Percentiles rank a stretch among this genome's conserved stretches.
Conservation (phyloP, 2,113 vertebrate genomes). For the Stictonetta naevosa region DNA sequence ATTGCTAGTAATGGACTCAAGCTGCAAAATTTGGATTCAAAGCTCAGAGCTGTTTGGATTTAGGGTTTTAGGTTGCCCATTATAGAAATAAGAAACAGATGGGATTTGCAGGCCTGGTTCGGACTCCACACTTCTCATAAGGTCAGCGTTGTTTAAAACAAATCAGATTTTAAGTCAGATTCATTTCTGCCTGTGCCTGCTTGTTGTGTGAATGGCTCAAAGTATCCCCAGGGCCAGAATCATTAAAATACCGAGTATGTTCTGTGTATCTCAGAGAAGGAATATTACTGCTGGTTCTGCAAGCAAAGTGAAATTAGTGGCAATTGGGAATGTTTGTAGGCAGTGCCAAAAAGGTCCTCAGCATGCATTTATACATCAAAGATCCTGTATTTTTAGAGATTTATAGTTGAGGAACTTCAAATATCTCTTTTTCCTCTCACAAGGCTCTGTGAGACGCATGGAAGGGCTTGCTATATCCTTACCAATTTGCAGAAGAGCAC, state of each 20-base stretch:
- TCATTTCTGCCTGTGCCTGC: neutral
- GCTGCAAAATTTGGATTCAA: slow-evolving; percentile 45
- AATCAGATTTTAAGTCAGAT: slow-evolving; percentile 12
- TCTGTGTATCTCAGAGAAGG: neutral
- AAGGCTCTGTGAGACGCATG: neutral
- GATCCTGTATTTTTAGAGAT: neutral
- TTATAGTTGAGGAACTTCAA: neutral
- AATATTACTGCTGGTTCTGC: neutral
- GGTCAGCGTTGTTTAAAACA: slow-evolving; percentile 23
- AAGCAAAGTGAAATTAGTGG: neutral
- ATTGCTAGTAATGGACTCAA: slow-evolving; percentile 18
- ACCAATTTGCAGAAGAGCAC: neutral
- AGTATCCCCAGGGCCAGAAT: neutral
- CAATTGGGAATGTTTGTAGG: neutral
- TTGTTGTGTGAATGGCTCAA: neutral
- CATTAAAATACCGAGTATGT: neutral
- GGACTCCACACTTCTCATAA: neutral
- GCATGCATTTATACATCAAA: neutral
- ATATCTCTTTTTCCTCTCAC: neutral
- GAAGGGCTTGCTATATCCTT: neutral
- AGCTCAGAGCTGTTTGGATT: slow-evolving; percentile 49
- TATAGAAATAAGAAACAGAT: slow-evolving; percentile 56
- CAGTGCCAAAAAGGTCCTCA: neutral
- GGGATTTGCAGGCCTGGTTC: slow-evolving; percentile 35
- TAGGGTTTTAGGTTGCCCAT: slow-evolving; percentile 7